Percentiles rank a stretch among this genome's conserved stretches.
Conservation (phyloP, 1,140 invertebrate species). For the Drosophila watanabei region DNA sequence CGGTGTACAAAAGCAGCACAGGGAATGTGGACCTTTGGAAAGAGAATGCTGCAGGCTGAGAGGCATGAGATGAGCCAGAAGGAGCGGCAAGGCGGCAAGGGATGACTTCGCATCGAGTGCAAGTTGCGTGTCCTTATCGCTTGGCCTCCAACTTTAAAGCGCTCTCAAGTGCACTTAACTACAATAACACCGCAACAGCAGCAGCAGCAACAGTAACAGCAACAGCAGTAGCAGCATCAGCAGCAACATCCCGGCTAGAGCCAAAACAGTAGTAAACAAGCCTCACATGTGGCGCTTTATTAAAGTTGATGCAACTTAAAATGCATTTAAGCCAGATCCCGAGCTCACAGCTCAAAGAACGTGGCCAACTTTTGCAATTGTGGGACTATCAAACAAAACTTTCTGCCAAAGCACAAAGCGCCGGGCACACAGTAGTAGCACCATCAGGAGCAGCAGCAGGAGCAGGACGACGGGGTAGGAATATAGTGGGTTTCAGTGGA, state of each 20-base stretch:
- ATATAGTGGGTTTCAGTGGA: background rate
- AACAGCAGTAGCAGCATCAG: slow-evolving; percentile 8
- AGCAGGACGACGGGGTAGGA: background rate
- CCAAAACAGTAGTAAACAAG: slow-evolving; percentile 43
- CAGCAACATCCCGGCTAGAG: slow-evolving; percentile 11
- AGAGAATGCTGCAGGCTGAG: slow-evolving; percentile 1
- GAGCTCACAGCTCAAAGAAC: slow-evolving; percentile 54
- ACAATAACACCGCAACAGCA: slow-evolving; percentile 55
- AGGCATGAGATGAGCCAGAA: background rate
- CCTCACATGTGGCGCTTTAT: slow-evolving; percentile 68
- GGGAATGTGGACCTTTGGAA: background rate
- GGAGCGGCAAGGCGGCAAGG: slow-evolving; percentile 7
- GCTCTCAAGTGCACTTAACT: slow-evolving; percentile 78
- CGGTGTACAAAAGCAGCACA: slow-evolving; percentile 51
- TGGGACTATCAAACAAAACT: slow-evolving; percentile 71
- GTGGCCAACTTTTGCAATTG: slow-evolving; percentile 67
- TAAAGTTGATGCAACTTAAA: slow-evolving; percentile 71
- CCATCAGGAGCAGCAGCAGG: background rate
- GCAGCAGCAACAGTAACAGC: slow-evolving; percentile 18
- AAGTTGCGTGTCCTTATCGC: slow-evolving; percentile 68
- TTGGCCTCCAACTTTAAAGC: slow-evolving; percentile 67
- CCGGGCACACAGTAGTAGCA: background rate
- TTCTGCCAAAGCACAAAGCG: slow-evolving; percentile 62
- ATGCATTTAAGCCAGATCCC: slow-evolving; percentile 70
- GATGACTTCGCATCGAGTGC: slow-evolving; percentile 52